Evolutionary conservation across 2,797 vertebrate genomes (phyloP).

Genomic region (Scyliorhinus canicula): DNA sequence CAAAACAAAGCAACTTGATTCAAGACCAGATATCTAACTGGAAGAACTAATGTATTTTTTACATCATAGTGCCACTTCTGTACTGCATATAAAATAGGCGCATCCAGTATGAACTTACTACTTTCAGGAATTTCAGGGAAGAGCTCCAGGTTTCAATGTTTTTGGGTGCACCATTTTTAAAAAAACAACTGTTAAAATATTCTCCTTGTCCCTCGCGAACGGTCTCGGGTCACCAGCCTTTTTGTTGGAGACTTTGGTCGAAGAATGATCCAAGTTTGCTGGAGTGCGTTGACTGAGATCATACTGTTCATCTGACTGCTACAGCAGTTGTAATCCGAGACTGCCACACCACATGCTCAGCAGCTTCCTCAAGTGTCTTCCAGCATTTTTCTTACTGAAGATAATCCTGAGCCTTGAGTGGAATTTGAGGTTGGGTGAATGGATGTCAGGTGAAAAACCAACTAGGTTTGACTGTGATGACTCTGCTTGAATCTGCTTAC

Average conservation of each 20-base stretch:
- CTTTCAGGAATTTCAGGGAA: neutral
- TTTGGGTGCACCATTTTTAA: neutral
- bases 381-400: neutral
- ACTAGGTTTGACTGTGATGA: neutral
- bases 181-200: neutral
- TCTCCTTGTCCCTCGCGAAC: neutral
- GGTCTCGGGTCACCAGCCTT: neutral
- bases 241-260: neutral
- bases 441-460: neutral
- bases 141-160: neutral
- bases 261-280: neutral
- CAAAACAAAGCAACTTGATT: neutral
- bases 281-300: neutral
- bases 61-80: too few species aligned
- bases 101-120: too few species aligned
- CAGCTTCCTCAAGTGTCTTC: neutral
- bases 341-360: neutral
- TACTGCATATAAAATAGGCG: neutral
- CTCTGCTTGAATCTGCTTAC: too few species aligned
- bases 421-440: neutral
- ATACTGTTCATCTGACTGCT: neutral
- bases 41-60: neutral
- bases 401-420: neutral
- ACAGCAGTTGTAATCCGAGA: neutral
- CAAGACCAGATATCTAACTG: neutral